Evolutionary conservation across 1,140 invertebrate species (phyloP), one percentile per base, ranked within the genome.

Genomic region (Zaprionus kolodkinae): DNA sequence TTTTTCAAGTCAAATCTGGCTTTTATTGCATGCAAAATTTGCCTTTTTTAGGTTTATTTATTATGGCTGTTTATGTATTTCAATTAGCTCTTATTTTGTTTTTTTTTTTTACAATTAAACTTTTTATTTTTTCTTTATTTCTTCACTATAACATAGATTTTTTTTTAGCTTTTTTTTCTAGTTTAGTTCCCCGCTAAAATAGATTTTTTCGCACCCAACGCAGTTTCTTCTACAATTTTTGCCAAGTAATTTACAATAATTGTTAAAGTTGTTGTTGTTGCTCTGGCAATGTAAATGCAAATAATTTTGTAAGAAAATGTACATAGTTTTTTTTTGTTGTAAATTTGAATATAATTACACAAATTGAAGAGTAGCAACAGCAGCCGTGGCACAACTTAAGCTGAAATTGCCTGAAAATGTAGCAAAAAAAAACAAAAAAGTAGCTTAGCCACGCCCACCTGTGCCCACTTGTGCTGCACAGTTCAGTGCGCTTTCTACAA

Each of bases 331-430:
- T 30, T 30, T 30, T 30, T 30, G 1, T 30, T 30, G 3, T 30
- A 89, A 85, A 89, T 89, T 89, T 90, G 81, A 89, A 89, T 89
- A 89, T 81, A 90, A 89, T 89, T 89, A 81, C 85, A 76, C 63
- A 81, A 89, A 89, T 88, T 88, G 83, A 50, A 15, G 45, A 33
- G 13, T 21, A 59, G 38, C 57, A 60, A 30, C 36, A 13, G 9
- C 36, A 59, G 35, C 38, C 25, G 36, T 38, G 25, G 25, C 48
- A 67, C 27, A 67, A 67, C 17, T 43, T 27, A 12, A 43, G 35
- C 36, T 62, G 45, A 79, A 87, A 87, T 75, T 78, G 73, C 60
- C 74, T 52, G 9, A 69, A 75, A 72, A 68, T 72, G 50, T 75
- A 62, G 71, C 57, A 75, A 78, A 30, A 30, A 30, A 30, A 6